Evolutionary conservation across 2,797 vertebrate genomes (phyloP).

Genomic region (Carcharodon carcharias): DNA sequence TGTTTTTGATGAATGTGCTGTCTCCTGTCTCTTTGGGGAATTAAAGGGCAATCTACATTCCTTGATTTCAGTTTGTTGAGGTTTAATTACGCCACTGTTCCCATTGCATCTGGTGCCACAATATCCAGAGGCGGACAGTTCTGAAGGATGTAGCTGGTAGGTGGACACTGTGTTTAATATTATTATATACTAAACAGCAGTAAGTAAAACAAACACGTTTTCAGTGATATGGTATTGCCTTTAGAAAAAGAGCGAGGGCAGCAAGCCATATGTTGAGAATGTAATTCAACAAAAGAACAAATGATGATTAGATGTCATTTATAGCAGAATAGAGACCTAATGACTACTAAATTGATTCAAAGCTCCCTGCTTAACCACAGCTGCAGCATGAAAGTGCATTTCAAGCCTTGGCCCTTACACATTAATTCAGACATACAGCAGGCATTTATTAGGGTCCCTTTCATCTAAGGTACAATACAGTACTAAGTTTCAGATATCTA

Average conservation of each 20-base stretch:
- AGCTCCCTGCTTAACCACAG: slow-evolving; percentile 30
- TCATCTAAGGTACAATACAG: neutral
- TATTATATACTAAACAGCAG: neutral
- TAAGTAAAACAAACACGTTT: slow-evolving; percentile 13
- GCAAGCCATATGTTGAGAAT: slow-evolving; percentile 24
- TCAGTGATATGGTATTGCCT: neutral
- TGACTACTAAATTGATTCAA: slow-evolving; percentile 38
- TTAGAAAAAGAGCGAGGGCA: slow-evolving; percentile 20
- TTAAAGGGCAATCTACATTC: slow-evolving; percentile 50
- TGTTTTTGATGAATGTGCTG: slow-evolving; percentile 52
- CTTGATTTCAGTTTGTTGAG: slow-evolving; percentile 49
- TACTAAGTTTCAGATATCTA: neutral
- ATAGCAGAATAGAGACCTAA: slow-evolving; percentile 30
- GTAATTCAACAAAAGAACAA: slow-evolving; percentile 28
- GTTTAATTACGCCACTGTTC: slow-evolving; percentile 52
- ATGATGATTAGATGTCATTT: slow-evolving; percentile 39
- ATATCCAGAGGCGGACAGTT: slow-evolving; percentile 44
- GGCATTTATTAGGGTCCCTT: neutral
- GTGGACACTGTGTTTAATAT: slow-evolving; percentile 18
- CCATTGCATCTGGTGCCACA: slow-evolving; percentile 46
- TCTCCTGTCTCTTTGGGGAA: slow-evolving; percentile 50
- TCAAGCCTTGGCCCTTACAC: neutral
- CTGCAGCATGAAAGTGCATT: slow-evolving; percentile 35
- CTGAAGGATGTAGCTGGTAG: slow-evolving; percentile 45
- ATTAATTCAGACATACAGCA: neutral